Evolutionary conservation across 2,113 vertebrate genomes (phyloP), one percentile per base, ranked within the genome.

Genomic region (Podocnemis expansa): DNA sequence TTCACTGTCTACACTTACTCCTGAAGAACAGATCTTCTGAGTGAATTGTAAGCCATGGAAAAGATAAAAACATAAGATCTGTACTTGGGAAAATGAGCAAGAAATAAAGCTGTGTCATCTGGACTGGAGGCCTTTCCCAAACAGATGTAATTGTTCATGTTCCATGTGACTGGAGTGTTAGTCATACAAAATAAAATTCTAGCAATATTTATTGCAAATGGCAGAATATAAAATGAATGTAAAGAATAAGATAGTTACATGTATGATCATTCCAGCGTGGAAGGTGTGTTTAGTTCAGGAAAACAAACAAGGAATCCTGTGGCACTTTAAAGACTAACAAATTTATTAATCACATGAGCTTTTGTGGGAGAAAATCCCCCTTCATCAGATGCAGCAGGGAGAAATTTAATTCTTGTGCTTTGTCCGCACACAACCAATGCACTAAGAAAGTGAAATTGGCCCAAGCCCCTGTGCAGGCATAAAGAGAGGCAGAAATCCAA

Each of bases 1-100:
- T 43, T 29, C 10, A 41, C 17, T 8, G 41, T 41, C 49, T 8
- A 11, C 24, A 5, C 21, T 5, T 1, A 22, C n/a, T 41, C 55
- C 12, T 47, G n/a, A 24, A 27, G 55, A 27, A 17, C 16, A 4
- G 3, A 47, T 0, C 0, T 4, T 21, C 4, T 16, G 11, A 58
- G n/a, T 83, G 60, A 54, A 73, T 31, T 22, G 52, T 38, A 43
- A 4, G 38, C 5, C 49, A 76, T 10, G 31, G 85, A 76, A 75
- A 19, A 38, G 17, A 70, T 52, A 38, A 82, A 34, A 51, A 55
- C 7, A 8, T 27, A 41, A 75, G 55, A 63, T 24, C 27, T 34
- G 4, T 38, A 25, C 2, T 0, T 49, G 34, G 29, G 17, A 67
- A 31, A 16, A 2, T 5, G 16, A 3, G 13, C 10, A 22, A 76